Evolutionary conservation across 2,888 invertebrate genomes (phyloP).

Genomic region (Microchrysa polita): DNA sequence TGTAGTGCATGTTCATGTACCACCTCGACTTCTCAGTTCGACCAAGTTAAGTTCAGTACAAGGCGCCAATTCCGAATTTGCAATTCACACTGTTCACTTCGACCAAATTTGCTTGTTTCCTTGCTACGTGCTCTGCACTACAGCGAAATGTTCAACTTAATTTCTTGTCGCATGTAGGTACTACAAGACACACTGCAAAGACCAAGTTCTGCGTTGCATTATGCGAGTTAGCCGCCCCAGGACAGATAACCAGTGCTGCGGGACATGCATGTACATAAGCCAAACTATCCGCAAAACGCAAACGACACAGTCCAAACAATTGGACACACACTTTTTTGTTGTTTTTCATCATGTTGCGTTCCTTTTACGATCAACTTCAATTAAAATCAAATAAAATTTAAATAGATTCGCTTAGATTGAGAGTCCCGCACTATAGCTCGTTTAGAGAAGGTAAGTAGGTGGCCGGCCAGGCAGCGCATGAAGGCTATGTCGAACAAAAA

Average conservation of each 20-base stretch:
- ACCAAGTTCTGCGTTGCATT: slow-evolving; percentile 9
- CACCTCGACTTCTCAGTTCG: background rate
- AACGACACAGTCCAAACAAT: slow-evolving; percentile 15
- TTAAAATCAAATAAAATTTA: slow-evolving; percentile 65
- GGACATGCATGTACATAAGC: no score
- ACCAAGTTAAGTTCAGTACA: slow-evolving; percentile 16
- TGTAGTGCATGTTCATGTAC: background rate
- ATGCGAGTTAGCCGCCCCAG: background rate
- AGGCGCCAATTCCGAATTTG: slow-evolving; percentile 42
- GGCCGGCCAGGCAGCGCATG: no score
- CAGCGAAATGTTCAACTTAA: slow-evolving; percentile 20
- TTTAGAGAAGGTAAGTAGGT: background rate
- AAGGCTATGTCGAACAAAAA: no score
- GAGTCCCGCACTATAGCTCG: background rate
- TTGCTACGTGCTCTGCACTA: slow-evolving; percentile 23
- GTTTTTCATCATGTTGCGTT: slow-evolving; percentile 27
- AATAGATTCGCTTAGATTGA: slow-evolving; percentile 62
- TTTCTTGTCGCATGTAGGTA: slow-evolving; percentile 17
- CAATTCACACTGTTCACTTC: slow-evolving; percentile 20
- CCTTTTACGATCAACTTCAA: slow-evolving; percentile 56
- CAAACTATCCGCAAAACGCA: no score
- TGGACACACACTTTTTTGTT: slow-evolving; percentile 23
- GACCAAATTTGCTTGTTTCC: slow-evolving; percentile 10
- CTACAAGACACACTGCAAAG: slow-evolving; percentile 31
- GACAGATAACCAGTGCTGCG: no score